These are phyloP conservation scores for Halichoerus grypus DNA, from an alignment of 2,113 vertebrate genomes.

Conservation along the genomic window DNA sequence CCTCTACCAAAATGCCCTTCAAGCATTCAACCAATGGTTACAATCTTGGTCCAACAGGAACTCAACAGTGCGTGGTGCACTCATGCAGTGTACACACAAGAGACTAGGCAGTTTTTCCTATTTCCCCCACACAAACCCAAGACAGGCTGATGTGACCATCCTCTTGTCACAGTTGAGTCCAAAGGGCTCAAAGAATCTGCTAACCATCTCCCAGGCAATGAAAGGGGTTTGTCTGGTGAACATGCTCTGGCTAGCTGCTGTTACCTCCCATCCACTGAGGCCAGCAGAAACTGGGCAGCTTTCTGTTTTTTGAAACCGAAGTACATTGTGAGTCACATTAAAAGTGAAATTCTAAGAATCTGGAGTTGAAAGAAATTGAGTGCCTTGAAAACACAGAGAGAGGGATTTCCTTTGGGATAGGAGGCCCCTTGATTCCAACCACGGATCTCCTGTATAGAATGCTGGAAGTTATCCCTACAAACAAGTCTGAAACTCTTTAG, in stretches of 20 bases:
- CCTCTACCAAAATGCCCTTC: background rate
- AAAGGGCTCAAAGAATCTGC: background rate
- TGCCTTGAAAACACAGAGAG: background rate
- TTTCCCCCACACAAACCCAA: background rate
- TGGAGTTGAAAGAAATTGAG: background rate
- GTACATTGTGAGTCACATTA: background rate
- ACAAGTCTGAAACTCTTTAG: background rate
- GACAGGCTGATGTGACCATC: background rate
- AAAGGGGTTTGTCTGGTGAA: background rate
- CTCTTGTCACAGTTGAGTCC: background rate
- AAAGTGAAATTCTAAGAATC: conserved; percentile 18
- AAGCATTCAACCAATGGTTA: background rate
- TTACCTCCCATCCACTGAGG: background rate
- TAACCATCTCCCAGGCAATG: background rate
- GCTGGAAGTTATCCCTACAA: background rate
- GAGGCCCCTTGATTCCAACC: background rate
- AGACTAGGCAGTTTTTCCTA: background rate
- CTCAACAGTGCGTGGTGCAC: background rate
- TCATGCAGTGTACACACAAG: background rate
- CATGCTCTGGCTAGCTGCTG: background rate
- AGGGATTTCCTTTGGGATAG: background rate
- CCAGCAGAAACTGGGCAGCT: background rate
- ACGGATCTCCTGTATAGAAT: background rate
- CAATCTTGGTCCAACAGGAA: background rate
- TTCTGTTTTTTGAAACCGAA: background rate